These are phyloP conservation scores for Cryptomyrus ogoouensis DNA, from an alignment of 2,113 vertebrate genomes.

Conservation along the genomic window DNA sequence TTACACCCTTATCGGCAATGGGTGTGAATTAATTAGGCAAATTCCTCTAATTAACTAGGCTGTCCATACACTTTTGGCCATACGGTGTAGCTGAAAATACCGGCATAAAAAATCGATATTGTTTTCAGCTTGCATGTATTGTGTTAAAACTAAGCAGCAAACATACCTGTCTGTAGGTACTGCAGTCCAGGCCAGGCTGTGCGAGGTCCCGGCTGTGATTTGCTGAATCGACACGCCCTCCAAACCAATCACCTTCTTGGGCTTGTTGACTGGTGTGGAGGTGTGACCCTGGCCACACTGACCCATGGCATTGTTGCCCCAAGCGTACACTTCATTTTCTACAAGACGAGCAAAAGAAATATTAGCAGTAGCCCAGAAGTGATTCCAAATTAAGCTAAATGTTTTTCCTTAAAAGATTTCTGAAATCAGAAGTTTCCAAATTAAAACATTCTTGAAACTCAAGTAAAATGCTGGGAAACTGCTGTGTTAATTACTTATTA, in stretches of 20 bases:
- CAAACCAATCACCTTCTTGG: constrained; percentile 92
- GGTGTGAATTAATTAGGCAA: not conserved
- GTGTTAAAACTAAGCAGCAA: not conserved
- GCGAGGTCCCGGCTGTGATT: constrained; percentile 92
- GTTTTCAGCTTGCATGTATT: not conserved
- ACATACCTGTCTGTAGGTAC: constrained; percentile 88
- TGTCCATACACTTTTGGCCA: not conserved
- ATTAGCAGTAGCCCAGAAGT: not conserved
- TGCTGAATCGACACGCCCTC: constrained; percentile 94
- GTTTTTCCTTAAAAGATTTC: not conserved
- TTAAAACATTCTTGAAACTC: not conserved
- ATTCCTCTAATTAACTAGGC: not conserved
- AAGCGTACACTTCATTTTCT: constrained; percentile 98
- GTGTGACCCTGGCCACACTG: constrained; percentile 98
- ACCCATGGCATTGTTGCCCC: constrained; percentile 99
- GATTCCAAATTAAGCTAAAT: not conserved
- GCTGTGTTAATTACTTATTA: not conserved
- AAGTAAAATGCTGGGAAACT: not conserved
- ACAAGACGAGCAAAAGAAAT: not conserved
- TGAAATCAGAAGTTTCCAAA: not conserved
- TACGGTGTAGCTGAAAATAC: not conserved
- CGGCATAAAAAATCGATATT: not conserved
- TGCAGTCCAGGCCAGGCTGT: constrained; percentile 95
- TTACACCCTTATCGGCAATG: not conserved
- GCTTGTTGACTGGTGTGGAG: constrained; percentile 95